Evolutionary conservation across 2,797 vertebrate species (phyloP).

Genomic region (Takifugu ocellatus): DNA sequence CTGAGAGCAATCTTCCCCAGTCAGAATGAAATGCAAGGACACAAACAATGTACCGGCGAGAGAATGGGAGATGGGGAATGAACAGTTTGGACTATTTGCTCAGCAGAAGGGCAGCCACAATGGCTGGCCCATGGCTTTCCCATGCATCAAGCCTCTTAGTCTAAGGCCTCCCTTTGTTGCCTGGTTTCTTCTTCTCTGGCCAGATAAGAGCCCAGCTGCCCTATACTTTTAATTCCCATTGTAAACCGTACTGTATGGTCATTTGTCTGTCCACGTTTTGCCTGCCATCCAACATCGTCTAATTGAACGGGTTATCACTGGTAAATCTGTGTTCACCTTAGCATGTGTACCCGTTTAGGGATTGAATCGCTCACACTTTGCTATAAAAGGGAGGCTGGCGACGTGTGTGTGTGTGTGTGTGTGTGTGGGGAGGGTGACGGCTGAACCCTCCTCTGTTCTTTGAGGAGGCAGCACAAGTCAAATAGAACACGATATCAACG

Average conservation of each 20-base stretch:
- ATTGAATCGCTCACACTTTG: slow-evolving; percentile 52
- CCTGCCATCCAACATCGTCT: slow-evolving; percentile 46
- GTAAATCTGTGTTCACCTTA: slow-evolving; percentile 70
- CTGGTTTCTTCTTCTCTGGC: slow-evolving; percentile 80
- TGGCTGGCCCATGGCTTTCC: slow-evolving; percentile 96
- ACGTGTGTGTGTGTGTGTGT: slow-evolving; percentile 2
- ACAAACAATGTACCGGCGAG: slow-evolving; percentile 99
- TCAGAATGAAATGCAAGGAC: slow-evolving; percentile 99
- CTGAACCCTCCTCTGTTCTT: slow-evolving; percentile 68
- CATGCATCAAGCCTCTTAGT: slow-evolving; percentile 94
- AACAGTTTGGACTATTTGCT: slow-evolving; percentile 99
- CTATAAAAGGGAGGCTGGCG: slow-evolving; percentile 57
- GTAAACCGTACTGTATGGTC: slow-evolving; percentile 79
- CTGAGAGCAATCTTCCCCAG: slow-evolving; percentile 98
- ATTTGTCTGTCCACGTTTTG: slow-evolving; percentile 74
- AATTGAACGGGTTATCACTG: slow-evolving; percentile 64
- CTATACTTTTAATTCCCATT: slow-evolving; percentile 82
- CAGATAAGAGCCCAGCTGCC: slow-evolving; percentile 99
- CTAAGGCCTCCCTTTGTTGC: slow-evolving; percentile 94
- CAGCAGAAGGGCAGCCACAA: slow-evolving; percentile 99
- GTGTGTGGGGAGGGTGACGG: slow-evolving; percentile 37
- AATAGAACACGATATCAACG: slow-evolving; percentile 57
- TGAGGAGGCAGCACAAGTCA: slow-evolving; percentile 68
- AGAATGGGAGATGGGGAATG: slow-evolving; percentile 99
- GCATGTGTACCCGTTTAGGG: slow-evolving; percentile 73